These are phyloP conservation scores for Eristalis arbustorum DNA, from an alignment of 2,888 invertebrate genomes.

Conservation along the genomic window DNA sequence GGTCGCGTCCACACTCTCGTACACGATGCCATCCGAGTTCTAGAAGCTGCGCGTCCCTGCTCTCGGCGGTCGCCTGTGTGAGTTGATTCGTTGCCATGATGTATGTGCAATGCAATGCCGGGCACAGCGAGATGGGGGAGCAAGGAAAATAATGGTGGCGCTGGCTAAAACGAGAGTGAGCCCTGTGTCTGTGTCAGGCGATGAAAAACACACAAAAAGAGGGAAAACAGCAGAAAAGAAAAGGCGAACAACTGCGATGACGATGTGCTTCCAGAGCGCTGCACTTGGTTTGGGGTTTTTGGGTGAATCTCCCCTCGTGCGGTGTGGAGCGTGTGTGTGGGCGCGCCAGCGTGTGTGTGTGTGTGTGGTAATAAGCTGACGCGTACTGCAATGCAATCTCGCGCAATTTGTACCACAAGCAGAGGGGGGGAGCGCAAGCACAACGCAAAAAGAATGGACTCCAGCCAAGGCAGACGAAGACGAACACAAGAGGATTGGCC, in stretches of 20 bases:
- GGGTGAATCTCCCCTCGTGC: slow-evolving; percentile 57
- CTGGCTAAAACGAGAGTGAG: slow-evolving; percentile 66
- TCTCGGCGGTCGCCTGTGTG: not conserved
- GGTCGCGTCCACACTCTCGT: slow-evolving; percentile 11
- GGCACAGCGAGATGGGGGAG: slow-evolving; percentile 1
- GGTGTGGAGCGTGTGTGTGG: no score
- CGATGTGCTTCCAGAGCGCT: slow-evolving; percentile 32
- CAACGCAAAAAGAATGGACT: no score
- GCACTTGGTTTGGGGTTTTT: slow-evolving; percentile 66
- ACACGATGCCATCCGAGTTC: slow-evolving; percentile 13
- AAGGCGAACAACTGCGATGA: slow-evolving; percentile 9
- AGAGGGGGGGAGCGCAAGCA: slow-evolving; percentile 3
- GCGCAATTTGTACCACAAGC: slow-evolving; percentile 54
- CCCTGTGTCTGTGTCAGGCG: slow-evolving; percentile 55
- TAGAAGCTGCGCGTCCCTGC: slow-evolving; percentile 33
- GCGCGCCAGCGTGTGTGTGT: not conserved
- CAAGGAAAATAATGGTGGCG: slow-evolving; percentile 38
- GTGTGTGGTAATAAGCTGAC: slow-evolving; percentile 61
- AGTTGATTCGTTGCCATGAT: not conserved
- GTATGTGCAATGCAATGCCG: slow-evolving; percentile 51
- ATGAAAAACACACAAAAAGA: slow-evolving; percentile 33
- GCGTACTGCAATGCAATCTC: slow-evolving; percentile 53
- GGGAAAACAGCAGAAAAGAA: not conserved
- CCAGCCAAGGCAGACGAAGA: not conserved
- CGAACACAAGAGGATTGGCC: not conserved